Evolutionary conservation across 2,797 vertebrate species (phyloP).

Genomic region (Propithecus deckenii): DNA sequence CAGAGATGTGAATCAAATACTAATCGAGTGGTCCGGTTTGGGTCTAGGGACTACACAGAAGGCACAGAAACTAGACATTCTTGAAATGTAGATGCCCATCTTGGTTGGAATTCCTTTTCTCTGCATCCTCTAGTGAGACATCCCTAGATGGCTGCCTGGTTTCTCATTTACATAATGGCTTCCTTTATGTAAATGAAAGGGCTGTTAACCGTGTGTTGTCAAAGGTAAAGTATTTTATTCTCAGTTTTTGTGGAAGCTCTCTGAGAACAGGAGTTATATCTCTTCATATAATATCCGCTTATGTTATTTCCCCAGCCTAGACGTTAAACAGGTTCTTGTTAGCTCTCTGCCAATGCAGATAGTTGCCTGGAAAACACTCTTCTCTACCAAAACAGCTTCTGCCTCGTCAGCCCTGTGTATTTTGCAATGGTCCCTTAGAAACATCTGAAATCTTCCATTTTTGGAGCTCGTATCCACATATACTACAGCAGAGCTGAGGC

Average conservation of each 20-base stretch:
- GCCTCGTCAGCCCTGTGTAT: neutral
- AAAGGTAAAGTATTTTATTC: neutral
- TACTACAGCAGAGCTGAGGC: neutral
- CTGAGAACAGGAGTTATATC: constrained; percentile 7
- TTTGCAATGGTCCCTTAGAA: neutral
- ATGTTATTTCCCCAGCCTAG: neutral
- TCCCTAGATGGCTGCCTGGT: neutral
- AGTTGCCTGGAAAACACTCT: neutral
- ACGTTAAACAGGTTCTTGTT: neutral
- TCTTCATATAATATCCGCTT: neutral
- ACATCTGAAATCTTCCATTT: neutral
- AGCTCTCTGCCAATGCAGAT: neutral
- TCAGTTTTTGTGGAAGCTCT: neutral
- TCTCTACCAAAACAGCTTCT: neutral
- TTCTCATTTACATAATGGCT: neutral
- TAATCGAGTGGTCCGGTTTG: neutral
- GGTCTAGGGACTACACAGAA: neutral
- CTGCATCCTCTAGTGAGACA: neutral
- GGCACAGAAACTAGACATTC: neutral
- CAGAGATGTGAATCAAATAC: neutral
- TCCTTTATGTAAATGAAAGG: neutral
- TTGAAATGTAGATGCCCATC: neutral
- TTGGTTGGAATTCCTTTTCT: neutral
- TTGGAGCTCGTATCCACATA: neutral
- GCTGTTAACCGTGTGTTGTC: neutral